phyloP scores from a whole-genome alignment of 2,797 vertebrate species.

The Australoheros facetus region DNA sequence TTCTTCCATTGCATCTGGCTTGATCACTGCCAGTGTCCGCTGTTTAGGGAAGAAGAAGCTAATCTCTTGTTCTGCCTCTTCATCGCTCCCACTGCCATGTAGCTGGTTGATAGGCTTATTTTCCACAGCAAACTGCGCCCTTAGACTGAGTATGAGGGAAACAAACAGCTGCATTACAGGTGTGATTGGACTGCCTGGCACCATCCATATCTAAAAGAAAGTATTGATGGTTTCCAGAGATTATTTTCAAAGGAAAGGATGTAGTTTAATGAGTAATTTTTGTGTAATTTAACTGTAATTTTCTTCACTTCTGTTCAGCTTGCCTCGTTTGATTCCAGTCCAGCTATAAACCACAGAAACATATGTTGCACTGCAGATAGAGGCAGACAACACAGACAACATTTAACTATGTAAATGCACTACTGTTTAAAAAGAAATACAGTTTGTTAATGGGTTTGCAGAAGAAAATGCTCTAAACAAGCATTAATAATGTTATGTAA shows the following conservation, averaged over 20 bases:
- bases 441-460: background rate
- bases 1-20: slow-evolving; percentile 82
- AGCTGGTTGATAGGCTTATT: slow-evolving; percentile 83
- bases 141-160: slow-evolving; percentile 76
- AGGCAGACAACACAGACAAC: background rate
- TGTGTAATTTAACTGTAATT: slow-evolving; percentile 5
- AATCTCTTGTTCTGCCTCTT: slow-evolving; percentile 84
- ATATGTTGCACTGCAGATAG: background rate
- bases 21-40: slow-evolving; percentile 88
- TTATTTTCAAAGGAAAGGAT: background rate
- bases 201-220: background rate
- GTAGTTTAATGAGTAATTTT: background rate
- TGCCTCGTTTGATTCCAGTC: background rate
- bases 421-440: background rate
- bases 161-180: background rate
- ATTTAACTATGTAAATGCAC: background rate
- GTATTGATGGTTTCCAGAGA: slow-evolving; percentile 11
- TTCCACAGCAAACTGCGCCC: slow-evolving; percentile 76
- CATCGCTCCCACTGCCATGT: slow-evolving; percentile 84
- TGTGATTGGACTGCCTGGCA: background rate
- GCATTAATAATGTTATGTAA: background rate
- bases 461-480: background rate
- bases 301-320: slow-evolving; percentile 4
- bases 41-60: slow-evolving; percentile 89
- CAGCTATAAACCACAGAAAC: background rate